Evolutionary conservation across 2,888 invertebrate species (phyloP), one percentile per base, ranked within the genome.

Genomic region (Hyposoter didymator): DNA sequence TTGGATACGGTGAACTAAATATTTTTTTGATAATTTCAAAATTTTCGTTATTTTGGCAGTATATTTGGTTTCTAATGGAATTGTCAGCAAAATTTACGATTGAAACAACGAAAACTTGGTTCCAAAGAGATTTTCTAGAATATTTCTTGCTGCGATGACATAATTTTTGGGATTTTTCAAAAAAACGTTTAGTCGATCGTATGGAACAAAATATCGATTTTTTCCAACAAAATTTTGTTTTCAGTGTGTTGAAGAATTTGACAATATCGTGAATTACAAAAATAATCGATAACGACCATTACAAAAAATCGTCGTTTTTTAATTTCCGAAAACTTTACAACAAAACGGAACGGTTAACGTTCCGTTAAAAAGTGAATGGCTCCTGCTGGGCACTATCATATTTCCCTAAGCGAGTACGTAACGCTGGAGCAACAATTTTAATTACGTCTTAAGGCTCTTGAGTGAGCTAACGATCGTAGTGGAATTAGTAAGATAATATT

Each of bases 401-500:
- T 75, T 75, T 75, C 75, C 64, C 19, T 47, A 5, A 7, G 12
- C 14, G 22, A 59, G 17, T 2, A 47, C 32, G n/a, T 47, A 47
- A 35, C 47, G 28, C 47, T 47, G 19, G 62, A 45, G 22, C 74
- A 74, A 49, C 32, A 75, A 75, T 47, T 75, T 39, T 19, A 62
- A 52, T 70, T 62, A 32, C 67, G n/a, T 69, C 67, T 32, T 45
- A 75, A 55, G 67, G 39, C 47, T 22, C 62, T 78, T 45, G 52
- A 32, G 66, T 32, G 59, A 78, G 55, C 45, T 43, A 66, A 72
- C 28, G 72, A 82, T 82, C 78, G 72, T 59, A 43, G 19, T 22
- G 28, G 52, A 79, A 76, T 82, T 79, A 73, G 79, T 79, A 72
- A 83, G 66, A 76, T 73, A 49, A 80, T 80, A 80, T 76, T 75